Base-by-base conservation (phyloP, 2,797 vertebrate genomes). In the Hybognathus amarus region DNA sequence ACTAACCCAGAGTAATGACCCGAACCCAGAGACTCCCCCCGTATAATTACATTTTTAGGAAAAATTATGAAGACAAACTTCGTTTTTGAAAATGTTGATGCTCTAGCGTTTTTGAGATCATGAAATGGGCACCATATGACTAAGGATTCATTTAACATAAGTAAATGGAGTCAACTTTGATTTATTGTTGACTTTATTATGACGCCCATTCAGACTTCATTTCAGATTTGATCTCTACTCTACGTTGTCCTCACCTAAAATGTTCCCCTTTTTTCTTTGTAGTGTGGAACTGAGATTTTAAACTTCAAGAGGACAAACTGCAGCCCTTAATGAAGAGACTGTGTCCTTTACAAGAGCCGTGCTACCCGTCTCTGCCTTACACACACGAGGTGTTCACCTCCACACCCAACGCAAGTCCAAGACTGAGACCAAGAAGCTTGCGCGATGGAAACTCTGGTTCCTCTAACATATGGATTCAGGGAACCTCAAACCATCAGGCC, bases 371-470 rank as follows among this genome's bases (percentile, higher is more conserved):
- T 91, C 95, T 97, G 97, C 97, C 97, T 98, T 99, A 99, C 91
- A 92, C 97, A 90, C 97, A 97, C 92, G 98, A 99, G 94, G 95
- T 96, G 88, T 97, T 95, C 94, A 97, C 97, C 92, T 97, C 98
- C 52, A 97, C 98, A 89, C 98, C 97, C 80, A 99, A 94, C 97
- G 97, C 96, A 99, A 98, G 96, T 96, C 98, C 94, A 99, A 99
- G 96, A 96, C 96, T 77, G 98, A 99, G 91, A 96, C 98, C 91
- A 99, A 99, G 96, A 99, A 99, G 94, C 98, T 99, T 0, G 97
- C 96, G 80, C 96, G 97, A 87, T 99, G 98, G 98, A 99, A 97
- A 99, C 97, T 99, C 91, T 99, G 98, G 98, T 99, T 99, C 92
- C 96, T 99, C 92, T 99, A 95, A 96, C 74, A 47, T 71, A 66